Base-by-base conservation (phyloP, 2,888 invertebrate species). In the Troides aeacus region DNA sequence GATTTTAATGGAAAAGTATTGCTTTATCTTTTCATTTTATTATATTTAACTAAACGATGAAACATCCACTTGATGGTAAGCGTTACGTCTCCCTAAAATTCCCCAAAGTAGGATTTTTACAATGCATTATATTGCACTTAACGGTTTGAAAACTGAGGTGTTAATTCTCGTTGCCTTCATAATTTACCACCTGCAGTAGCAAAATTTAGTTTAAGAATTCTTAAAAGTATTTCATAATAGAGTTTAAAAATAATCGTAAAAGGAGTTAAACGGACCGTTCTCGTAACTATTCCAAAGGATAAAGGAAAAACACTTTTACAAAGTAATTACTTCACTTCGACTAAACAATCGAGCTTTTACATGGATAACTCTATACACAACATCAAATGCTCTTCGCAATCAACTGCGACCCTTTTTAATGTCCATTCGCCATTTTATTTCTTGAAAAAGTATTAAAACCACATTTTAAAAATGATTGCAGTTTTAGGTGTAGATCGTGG, bases 301-400 rank as follows among this genome's bases (percentile, higher is more conserved):
- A 53, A 18, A n/a, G 5, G 6, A 53, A 53, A 53, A 53, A 53
- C 53, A n/a, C 53, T 53, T 18, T 53, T n/a, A 53, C n/a, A 53
- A 53, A 53, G 53, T 53, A 53, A 53, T 53, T 53, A 53, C 18
- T 53, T 53, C n/a, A 53, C 53, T 53, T n/a, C n/a, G 53, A n/a
- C 53, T 7, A 53, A 53, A 53, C n/a, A 53, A 53, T 53, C 8
- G 4, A n/a, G n/a, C 18, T n/a, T 1, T n/a, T 58, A 24, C 56
- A 24, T 7, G 30, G 36, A 42, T 18, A 2, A 1, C 53, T 53
- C n/a, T 53, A 53, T 53, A 53, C n/a, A 53, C n/a, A 18, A n/a
- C 18, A 53, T 18, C 53, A 18, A 53, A 53, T 7, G 53, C n/a
- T 6, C 18, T 53, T 7, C 6, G 53, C 18, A 53, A 53, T 53